phyloP scores from a whole-genome alignment of 2,797 vertebrate species.

The Lepidocolaptes lacrymiger region DNA sequence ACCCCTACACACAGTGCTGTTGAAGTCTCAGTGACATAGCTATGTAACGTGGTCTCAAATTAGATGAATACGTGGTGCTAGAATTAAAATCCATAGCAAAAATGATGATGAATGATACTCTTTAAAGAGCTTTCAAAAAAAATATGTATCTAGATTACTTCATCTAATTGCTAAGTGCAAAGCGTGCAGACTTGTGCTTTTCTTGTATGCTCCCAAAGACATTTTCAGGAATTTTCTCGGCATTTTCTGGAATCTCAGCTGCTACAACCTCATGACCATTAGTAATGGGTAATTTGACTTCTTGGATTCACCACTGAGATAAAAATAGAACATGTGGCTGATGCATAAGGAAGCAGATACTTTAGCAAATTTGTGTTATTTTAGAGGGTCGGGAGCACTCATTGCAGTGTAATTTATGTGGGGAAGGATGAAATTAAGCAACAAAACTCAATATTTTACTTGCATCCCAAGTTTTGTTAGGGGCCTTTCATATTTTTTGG shows the following conservation, averaged over 20 bases:
- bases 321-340: slow-evolving; percentile 54
- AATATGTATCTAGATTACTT: slow-evolving; percentile 21
- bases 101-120: background rate
- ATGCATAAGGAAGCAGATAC: slow-evolving; percentile 29
- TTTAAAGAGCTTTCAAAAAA: slow-evolving; percentile 21
- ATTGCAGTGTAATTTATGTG: background rate
- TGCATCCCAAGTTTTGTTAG: background rate
- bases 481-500: background rate
- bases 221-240: slow-evolving; percentile 15
- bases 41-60: background rate
- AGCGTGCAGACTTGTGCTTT: slow-evolving; percentile 2
- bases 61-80: background rate
- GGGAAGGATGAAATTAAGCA: slow-evolving; percentile 10
- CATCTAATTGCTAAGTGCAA: background rate
- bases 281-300: slow-evolving; percentile 66
- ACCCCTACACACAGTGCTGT: background rate
- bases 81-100: background rate
- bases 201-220: background rate
- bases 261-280: slow-evolving; percentile 56
- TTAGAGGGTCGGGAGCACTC: background rate
- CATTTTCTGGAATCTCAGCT: slow-evolving; percentile 31
- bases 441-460: background rate
- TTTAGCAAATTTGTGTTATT: slow-evolving; percentile 28
- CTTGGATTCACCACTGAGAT: slow-evolving; percentile 21
- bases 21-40: background rate